A percentile compares a stretch with the other conserved stretches of the same genome.
Conservation (phyloP, 2,113 vertebrate species). For the Myocastor coypus region DNA sequence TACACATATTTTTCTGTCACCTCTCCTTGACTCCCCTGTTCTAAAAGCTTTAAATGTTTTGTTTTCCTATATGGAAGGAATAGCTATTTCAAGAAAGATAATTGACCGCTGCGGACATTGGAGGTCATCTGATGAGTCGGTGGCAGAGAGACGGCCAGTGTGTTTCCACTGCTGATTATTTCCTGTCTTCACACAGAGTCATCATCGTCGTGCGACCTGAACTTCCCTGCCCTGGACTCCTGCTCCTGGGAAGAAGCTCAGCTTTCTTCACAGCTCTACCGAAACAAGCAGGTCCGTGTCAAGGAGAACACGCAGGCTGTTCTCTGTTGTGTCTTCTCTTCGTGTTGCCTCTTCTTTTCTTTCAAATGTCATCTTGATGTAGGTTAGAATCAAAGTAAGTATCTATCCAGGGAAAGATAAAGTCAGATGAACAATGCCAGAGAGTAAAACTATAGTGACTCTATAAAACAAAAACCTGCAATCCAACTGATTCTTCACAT, state of each 20-base stretch:
- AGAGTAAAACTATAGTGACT: neutral
- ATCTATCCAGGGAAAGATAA: neutral
- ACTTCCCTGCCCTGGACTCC: slow-evolving; percentile 72
- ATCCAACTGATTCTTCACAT: neutral
- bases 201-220: slow-evolving; percentile 48
- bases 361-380: neutral
- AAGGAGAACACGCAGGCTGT: neutral
- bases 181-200: slow-evolving; percentile 73
- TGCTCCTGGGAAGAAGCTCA: slow-evolving; percentile 87
- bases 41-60: neutral
- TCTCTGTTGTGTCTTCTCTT: fast-evolving
- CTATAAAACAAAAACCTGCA: neutral
- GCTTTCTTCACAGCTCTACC: slow-evolving; percentile 93
- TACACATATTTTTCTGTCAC: slow-evolving; percentile 19
- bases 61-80: neutral
- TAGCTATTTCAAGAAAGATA: slow-evolving; percentile 38
- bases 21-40: neutral
- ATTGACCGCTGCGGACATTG: neutral
- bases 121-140: neutral
- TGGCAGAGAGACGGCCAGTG: neutral
- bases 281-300: slow-evolving; percentile 93
- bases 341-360: neutral
- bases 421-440: neutral
- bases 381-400: neutral
- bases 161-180: slow-evolving; percentile 21